These are phyloP conservation scores for Habropoda laboriosa DNA, from an alignment of 1,140 invertebrate species.

Conservation along the genomic window DNA sequence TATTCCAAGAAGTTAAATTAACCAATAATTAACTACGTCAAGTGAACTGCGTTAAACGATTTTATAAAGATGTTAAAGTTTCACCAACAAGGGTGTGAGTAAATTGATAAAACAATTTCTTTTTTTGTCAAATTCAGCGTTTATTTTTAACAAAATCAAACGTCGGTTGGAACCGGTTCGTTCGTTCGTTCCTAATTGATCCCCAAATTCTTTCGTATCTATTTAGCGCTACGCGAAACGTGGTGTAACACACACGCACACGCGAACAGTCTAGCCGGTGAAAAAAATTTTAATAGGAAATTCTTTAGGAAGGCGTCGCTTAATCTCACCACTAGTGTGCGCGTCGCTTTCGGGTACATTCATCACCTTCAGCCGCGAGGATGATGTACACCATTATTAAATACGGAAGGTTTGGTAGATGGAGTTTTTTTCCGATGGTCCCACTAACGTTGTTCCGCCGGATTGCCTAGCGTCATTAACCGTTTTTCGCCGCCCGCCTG, in stretches of 20 bases:
- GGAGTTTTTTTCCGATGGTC: conserved; percentile 64
- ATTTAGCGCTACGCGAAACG: no score
- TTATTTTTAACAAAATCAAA: no score
- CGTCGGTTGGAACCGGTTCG: no score
- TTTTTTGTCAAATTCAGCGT: no score
- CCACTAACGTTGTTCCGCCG: conserved; percentile 64
- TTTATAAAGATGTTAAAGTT: no score
- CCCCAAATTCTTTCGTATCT: no score
- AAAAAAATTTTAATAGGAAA: conserved; percentile 58
- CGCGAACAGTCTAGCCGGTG: not conserved
- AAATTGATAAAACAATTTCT: no score
- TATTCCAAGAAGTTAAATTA: no score
- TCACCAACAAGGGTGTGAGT: no score
- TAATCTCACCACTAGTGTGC: conserved; percentile 38
- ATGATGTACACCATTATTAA: conserved; percentile 70
- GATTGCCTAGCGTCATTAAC: conserved; percentile 66
- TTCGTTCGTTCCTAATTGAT: no score
- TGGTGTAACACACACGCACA: not conserved
- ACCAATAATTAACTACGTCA: no score
- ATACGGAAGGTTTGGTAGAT: conserved; percentile 66
- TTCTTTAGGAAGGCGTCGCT: conserved; percentile 43
- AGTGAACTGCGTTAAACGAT: no score
- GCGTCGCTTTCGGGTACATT: conserved; percentile 50
- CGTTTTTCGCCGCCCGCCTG: conserved; percentile 59
- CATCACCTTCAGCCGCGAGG: conserved; percentile 53